Base-by-base conservation (phyloP, 1,140 invertebrate species). In the Sesamia nonagrioides region DNA sequence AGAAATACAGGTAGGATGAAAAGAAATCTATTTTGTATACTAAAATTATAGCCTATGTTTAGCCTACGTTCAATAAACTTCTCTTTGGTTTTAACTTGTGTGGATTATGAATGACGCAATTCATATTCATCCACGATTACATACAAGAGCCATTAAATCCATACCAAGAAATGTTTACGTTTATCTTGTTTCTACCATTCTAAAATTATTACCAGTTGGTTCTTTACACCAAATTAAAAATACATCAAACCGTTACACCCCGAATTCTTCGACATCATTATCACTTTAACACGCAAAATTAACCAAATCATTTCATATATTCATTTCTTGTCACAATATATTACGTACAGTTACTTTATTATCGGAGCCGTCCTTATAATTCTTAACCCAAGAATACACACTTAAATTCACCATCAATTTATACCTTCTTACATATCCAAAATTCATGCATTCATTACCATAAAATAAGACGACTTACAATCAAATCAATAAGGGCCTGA, bases 401-500 rank as follows among this genome's bases (percentile, higher is more conserved):
- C 50, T 60, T 56, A 75, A 45, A 61, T 61, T 48, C 42, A 17
- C 56, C 40, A 75, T 61, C 56, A 75, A 61, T 61, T 21, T 61
- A 75, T 60, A 33, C 40, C 66, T 69, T 48, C 42, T 45, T 33
- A 48, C 56, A 17, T 61, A 75, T 75, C 54, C 56, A 45, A 75
- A 73, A 73, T 73, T 61, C 42, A 71, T 71, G 52, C 18, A n/a
- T 45, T 81, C 48, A 82, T 82, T 84, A 84, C 33, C 79, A 84
- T 82, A 82, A 81, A 81, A 54, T 75, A 75, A 78, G 27, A 48
- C 33, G 71, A 73, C 35, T 54, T 54, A 78, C 54, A 71, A 76
- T 74, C 58, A 60, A 78, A 83, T 74, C 78, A 86, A 84, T 83
- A 82, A 82, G 48, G 75, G 60, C 17, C 60, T 82, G 77, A 80